These are phyloP conservation scores for Lasioglossum marginatum DNA, from an alignment of 2,888 invertebrate genomes.

Conservation along the genomic window DNA sequence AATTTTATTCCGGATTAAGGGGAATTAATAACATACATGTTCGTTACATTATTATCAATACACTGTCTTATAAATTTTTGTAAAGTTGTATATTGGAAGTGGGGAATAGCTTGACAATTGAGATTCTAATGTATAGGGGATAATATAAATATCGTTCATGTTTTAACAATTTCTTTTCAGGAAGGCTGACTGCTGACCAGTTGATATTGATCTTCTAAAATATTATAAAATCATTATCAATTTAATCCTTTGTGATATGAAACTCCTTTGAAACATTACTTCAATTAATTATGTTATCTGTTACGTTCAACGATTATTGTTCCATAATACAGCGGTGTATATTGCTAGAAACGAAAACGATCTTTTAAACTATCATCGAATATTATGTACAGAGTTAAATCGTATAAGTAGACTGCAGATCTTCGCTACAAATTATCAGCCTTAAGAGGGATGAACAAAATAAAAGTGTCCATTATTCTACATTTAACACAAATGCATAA, in stretches of 20 bases:
- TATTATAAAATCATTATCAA: not conserved
- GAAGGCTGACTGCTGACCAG: not conserved
- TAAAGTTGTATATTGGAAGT: too few relatives aligned
- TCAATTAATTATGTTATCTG: slow-evolving; percentile 2
- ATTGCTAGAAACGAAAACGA: not conserved
- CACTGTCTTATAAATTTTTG: too few relatives aligned
- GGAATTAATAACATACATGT: not conserved
- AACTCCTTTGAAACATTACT: slow-evolving; percentile 6
- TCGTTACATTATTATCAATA: not conserved
- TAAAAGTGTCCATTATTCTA: not conserved
- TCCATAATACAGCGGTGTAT: not conserved
- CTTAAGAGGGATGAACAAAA: not conserved
- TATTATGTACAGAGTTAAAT: not conserved
- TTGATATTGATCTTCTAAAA: not conserved
- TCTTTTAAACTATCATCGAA: too few relatives aligned
- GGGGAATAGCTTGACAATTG: too few relatives aligned
- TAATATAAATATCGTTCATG: not conserved
- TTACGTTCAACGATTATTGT: not conserved
- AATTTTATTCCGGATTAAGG: not conserved
- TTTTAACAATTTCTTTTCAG: not conserved
- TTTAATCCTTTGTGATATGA: not conserved
- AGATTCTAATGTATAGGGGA: not conserved
- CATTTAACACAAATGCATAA: not conserved
- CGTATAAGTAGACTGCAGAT: not conserved
- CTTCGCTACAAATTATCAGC: not conserved